Evolutionary conservation across 2,797 vertebrate species (phyloP), one percentile per base, ranked within the genome.

Genomic region (Eidolon dupreanum): DNA sequence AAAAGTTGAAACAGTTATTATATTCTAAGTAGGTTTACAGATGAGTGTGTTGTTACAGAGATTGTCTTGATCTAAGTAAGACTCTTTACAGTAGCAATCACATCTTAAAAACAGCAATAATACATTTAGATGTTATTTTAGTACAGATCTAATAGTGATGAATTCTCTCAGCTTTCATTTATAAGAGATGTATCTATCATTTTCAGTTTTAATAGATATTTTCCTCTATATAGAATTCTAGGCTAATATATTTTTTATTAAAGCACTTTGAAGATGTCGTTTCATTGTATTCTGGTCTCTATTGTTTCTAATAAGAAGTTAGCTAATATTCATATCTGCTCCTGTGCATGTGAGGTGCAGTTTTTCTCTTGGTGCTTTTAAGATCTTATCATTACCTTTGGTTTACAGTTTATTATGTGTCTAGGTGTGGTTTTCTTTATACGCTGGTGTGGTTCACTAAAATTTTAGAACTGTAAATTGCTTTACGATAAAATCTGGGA

Each of bases 1-100:
- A 61, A 82, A 92, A 61, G n/a, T 66, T 55, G 15, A 91, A 94
- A 79, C 26, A 77, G 22, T 49, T 55, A 89, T 86, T 85, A 89
- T 15, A 38, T 66, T 38, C 33, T 57, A 5, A 55, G 33, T 43
- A 74, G 24, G 63, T 90, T 88, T 93, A 61, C 3, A 63, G 71
- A 41, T 57, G 53, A 91, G 8, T 46, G 41, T 78, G n/a, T 41
- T 77, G 88, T 33, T n/a, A 33, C 26, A 86, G 46, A 89, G 5
- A 57, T 8, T 66, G 5, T 19, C 26, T 82, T 46, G 28, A 36
- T 49, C 9, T 61, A 31, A 46, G 36, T 11, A 63, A 92, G 16
- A 82, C 12, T 74, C 33, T 63, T 94, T 95, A 87, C 46, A 91
- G 68, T 75, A 82, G 20, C 33, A 77, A 33, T 7, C 51, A 43